Conservation (phyloP, 2,113 vertebrate genomes). For the Barbus barbus region DNA sequence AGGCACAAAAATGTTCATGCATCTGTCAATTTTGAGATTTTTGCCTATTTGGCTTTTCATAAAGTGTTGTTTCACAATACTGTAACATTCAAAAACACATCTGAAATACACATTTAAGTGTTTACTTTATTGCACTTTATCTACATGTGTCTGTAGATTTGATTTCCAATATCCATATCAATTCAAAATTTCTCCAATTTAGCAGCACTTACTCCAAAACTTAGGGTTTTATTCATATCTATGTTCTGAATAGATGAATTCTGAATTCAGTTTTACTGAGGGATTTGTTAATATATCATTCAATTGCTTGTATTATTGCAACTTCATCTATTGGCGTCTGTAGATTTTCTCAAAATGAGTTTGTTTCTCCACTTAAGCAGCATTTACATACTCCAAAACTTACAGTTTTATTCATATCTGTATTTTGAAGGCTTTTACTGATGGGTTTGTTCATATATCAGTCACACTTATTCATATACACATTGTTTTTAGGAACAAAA, state of each 20-base stretch:
- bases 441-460: no score
- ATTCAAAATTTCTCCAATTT: not conserved
- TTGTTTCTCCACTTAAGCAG: no score
- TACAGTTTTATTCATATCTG: no score
- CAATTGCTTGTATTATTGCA: no score
- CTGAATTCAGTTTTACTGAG: not conserved
- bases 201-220: not conserved
- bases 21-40: not conserved
- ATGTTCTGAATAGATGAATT: no score
- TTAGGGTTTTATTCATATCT: not conserved
- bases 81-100: not conserved
- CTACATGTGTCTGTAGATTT: not conserved
- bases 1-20: not conserved
- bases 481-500: no score
- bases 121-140: not conserved
- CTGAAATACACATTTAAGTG: not conserved
- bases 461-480: no score
- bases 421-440: no score
- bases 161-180: not conserved
- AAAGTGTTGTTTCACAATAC: not conserved
- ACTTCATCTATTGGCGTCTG: no score
- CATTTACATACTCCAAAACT: no score
- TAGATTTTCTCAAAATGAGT: no score
- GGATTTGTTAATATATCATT: no score
- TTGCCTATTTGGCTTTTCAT: not conserved